Conservation (phyloP, 2,797 vertebrate species). For the Syndactyla subalaris region DNA sequence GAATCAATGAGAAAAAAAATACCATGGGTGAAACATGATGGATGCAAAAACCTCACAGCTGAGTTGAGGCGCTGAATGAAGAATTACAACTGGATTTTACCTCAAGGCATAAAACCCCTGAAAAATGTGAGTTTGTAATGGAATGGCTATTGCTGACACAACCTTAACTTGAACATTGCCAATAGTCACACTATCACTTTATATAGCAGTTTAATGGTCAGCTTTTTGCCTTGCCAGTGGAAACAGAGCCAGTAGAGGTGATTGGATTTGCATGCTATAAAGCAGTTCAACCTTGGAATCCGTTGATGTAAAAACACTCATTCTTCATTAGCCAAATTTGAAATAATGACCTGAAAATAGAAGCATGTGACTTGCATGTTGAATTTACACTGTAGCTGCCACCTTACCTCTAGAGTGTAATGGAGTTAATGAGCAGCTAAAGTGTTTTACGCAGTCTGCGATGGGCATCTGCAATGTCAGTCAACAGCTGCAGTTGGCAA, state of each 20-base stretch:
- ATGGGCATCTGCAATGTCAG: neutral
- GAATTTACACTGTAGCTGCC: neutral
- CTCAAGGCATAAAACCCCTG: slow-evolving; percentile 31
- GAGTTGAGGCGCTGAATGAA: neutral
- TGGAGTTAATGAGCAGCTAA: slow-evolving; percentile 37
- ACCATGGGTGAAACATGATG: neutral
- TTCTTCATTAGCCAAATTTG: slow-evolving; percentile 57
- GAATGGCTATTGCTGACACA: slow-evolving; percentile 54
- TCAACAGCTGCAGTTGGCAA: slow-evolving; percentile 6
- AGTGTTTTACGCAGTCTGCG: neutral
- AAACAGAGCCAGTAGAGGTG: slow-evolving; percentile 30
- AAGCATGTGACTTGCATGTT: slow-evolving; percentile 16
- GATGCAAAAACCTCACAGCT: neutral
- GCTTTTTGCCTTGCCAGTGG: slow-evolving; percentile 31
- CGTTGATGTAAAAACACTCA: neutral
- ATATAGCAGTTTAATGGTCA: slow-evolving; percentile 52
- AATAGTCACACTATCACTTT: slow-evolving; percentile 47
- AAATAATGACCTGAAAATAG: slow-evolving; percentile 52
- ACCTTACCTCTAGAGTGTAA: neutral
- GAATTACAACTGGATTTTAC: slow-evolving; percentile 42
- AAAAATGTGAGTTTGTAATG: slow-evolving; percentile 45
- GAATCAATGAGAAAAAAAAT: slow-evolving; percentile 4
- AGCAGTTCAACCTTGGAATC: slow-evolving; percentile 42
- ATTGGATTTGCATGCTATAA: slow-evolving; percentile 43
- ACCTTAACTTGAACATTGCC: slow-evolving; percentile 58